Evolutionary conservation across 2,797 vertebrate species (phyloP), one percentile per base, ranked within the genome.

Genomic region (Poliocrania exsul): DNA sequence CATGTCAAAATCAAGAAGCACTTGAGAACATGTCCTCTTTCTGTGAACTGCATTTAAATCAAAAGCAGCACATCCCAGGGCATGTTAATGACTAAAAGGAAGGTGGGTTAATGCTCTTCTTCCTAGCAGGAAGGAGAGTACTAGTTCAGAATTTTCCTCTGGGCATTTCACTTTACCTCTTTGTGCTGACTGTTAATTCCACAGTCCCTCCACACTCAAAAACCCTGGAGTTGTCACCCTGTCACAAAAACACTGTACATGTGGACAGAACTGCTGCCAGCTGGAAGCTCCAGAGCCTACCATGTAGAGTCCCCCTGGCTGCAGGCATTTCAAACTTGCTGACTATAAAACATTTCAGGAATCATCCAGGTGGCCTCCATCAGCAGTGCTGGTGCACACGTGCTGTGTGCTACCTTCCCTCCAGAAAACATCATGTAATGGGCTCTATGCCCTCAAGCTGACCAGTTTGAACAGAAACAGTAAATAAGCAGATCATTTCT

Each of bases 251-350:
- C 57, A 47, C 46, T 75, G 89, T 62, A 51, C 44, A 26, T 2
- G 3, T 14, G 5, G n/a, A 74, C 13, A 69, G 37, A 83, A 83
- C 53, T n/a, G 73, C 70, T 91, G 87, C 84, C 91, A 91, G 66
- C 84, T 88, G 73, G 61, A 73, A 3, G 15, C 81, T 92, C 54
- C 53, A 49, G 70, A 56, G 65, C 67, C 23, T 70, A 35, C 62
- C 47, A 64, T 0, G 0, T 0, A 53, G 50, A 77, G n/a, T 17
- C 12, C 25, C 46, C 11, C 31, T 2, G 26, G 23, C 69, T 57
- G 54, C 42, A 42, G 40, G 58, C 47, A 3, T 31, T 84, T 71
- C 74, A 70, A 86, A 84, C 33, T 47, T 0, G 3, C 70, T 54
- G 60, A 82, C 60, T 47, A 31, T 33, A 56, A 71, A 94, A 56